Evolutionary conservation across 2,113 vertebrate genomes (phyloP), one percentile per base, ranked within the genome.

Genomic region (Odontesthes bonariensis): DNA sequence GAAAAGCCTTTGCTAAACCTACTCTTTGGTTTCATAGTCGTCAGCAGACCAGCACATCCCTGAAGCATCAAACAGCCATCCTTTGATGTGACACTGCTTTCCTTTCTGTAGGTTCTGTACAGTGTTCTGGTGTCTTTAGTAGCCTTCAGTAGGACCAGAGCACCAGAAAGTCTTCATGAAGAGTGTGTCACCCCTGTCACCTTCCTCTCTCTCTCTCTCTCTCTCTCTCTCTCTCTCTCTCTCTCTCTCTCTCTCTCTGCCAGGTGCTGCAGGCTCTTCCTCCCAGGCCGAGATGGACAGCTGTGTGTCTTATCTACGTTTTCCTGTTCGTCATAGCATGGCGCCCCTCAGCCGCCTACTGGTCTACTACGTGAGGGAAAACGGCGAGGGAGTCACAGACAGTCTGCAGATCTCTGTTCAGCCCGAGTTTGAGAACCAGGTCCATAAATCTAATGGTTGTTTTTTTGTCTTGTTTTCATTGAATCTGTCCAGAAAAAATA

Each of bases 371-470:
- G 94, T 98, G 58, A 88, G 96, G 70, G 95, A 96, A 76, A 96
- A 95, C 0, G 96, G 97, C 0, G 97, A 98, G 85, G 96, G 97
- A 0, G 94, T 98, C 40, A 96, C 96, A 0, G 96, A 98, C 94
- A 96, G 95, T 83, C 88, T 97, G 55, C 96, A 96, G 86, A 92
- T 98, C 73, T 44, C 94, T 0, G 91, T 97, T 16, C 79, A 88
- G 79, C 82, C 95, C 20, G 89, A 91, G 78, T 97, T 96, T 33
- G 96, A 97, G 86, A 97, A 97, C 81, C 92, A 96, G 96, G 97
- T 96, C 59, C 73, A 61, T 12, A 53, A 68, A 64, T 47, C 46
- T 6, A 70, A 62, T 12, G 7, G 42, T 14, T 16, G 27, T 63
- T 35, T 33, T 53, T 32, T 33, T 2, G 7, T 38, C 35, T 1